Base-by-base conservation (phyloP, 2,888 invertebrate species). In the Sminthurides aquaticus region DNA sequence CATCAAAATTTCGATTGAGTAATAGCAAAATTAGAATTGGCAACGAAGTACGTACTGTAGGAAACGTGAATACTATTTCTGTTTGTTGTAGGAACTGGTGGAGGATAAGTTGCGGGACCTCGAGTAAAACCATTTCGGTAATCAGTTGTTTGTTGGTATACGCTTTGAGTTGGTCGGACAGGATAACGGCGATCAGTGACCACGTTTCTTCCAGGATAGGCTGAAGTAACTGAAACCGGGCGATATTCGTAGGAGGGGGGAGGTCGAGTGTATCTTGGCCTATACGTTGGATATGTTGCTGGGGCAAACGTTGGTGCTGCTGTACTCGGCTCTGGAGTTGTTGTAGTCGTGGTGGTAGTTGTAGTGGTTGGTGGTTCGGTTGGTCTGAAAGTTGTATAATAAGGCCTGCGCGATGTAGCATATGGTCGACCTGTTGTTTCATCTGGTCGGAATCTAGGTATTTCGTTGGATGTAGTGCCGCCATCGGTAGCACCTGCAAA, bases 31-130 rank as follows among this genome's bases (percentile, higher is more conserved):
- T 15, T 54, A 54, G 8, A 8, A 54, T 54, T 15, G 24, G n/a
- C 24, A n/a, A n/a, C n/a, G n/a, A n/a, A n/a, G n/a, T n/a, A 20
- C 62, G 61, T 67, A 73, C 73, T 60, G 65, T 73, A 74, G 3
- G 74, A 72, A 1, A 74, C 57, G 60, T 74, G 74, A 62, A 74
- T 74, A 54, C 71, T 72, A 25, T 71, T 69, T 55, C 67, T 56
- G 55, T 52, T 63, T 20, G 69, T 69, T 1, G 73, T 72, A 1
- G 64, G 60, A 26, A 59, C 11, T 29, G 65, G 29, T 15, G 61
- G 48, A 48, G 62, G 34, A 52, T 5, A 22, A 5, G 22, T 20
- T 20, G 52, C 22, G 8, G 22, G 20, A 5, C 18, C 15, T 43
- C 11, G 43, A 43, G 43, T 43, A 18, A 11, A 43, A 11, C 18